Evolutionary conservation across 1,140 invertebrate genomes (phyloP), one percentile per base, ranked within the genome.

Genomic region (Drosophila dunni): DNA sequence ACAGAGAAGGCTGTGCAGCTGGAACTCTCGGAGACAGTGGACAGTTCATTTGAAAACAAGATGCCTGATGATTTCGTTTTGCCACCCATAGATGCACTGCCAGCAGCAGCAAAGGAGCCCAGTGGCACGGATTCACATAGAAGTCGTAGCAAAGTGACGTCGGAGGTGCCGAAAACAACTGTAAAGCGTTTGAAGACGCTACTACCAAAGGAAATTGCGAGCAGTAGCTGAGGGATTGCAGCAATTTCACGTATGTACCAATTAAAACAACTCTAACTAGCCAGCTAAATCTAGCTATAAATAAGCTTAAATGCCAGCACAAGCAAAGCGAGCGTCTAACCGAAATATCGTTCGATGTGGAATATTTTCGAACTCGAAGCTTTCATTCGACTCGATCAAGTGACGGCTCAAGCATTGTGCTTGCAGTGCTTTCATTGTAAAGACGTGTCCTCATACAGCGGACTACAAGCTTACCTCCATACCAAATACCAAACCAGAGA

Each of bases 1-100:
- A 92, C 92, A 3, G 91, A 93, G 38, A 92, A 91, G 53, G 85
- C 90, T 5, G 72, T 92, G n/a, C 89, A 91, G 44, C 62, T 93
- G 7, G 92, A 93, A 57, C 73, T 92, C 11, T 66, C 91, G 0
- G 92, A 93, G 61, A 75, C 78, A 3, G 91, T 91, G 29, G 86
- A 91, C 24, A 92, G 89, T 42, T 75, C 91, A 1, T 91, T 91
- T 40, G 81, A 88, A 17, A 77, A 75, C n/a, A 80, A 81, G 56
- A 73, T 72, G 56, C 75, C 74, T 5, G 90, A 91, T 70, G 90
- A 90, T 13, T 91, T 91, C 13, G 54, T 44, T 24, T 60, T 91
- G 15, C 86, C 90, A 0, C 13, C 77, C 9, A 69, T 89, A 0
- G 68, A 77, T 42, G 29, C 51, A 3, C 11, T 64, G 17, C 50